These are phyloP conservation scores for Marmota monax DNA, from an alignment of 2,113 vertebrate species.

Conservation along the genomic window DNA sequence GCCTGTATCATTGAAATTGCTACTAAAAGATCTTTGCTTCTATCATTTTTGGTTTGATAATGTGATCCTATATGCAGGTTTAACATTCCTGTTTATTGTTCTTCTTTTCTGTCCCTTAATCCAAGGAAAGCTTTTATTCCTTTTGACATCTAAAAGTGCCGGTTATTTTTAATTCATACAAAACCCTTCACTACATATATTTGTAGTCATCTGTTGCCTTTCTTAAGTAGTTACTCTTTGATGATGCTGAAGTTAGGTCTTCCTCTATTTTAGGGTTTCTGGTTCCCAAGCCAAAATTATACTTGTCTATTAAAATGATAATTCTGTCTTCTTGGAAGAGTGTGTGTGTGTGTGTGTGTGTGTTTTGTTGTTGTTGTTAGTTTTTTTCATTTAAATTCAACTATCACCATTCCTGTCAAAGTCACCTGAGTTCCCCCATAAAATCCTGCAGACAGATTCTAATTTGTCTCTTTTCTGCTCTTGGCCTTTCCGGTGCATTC, in stretches of 20 bases:
- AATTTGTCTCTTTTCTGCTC: neutral
- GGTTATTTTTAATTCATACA: neutral
- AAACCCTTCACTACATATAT: neutral
- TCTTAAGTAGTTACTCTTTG: neutral
- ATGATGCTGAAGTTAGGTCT: neutral
- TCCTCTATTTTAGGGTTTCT: neutral
- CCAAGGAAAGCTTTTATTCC: neutral
- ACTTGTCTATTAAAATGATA: neutral
- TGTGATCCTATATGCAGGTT: neutral
- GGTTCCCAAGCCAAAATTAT: neutral
- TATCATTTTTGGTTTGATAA: neutral
- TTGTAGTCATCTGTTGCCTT: accelerated
- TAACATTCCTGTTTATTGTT: neutral
- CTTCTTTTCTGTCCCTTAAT: neutral
- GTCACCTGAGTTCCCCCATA: no score
- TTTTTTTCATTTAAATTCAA: neutral
- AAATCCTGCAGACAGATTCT: neutral
- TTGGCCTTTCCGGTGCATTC: neutral
- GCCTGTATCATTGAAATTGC: neutral
- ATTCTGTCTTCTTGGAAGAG: neutral
- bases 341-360: no score
- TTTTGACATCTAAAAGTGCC: neutral
- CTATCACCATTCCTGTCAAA: no score
- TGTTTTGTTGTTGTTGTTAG: neutral
- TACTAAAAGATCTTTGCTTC: neutral